Percentiles rank a stretch among this genome's conserved stretches.
Evolutionary conservation across 2,797 vertebrate genomes (phyloP).

Genomic region (Melopsittacus undulatus): DNA sequence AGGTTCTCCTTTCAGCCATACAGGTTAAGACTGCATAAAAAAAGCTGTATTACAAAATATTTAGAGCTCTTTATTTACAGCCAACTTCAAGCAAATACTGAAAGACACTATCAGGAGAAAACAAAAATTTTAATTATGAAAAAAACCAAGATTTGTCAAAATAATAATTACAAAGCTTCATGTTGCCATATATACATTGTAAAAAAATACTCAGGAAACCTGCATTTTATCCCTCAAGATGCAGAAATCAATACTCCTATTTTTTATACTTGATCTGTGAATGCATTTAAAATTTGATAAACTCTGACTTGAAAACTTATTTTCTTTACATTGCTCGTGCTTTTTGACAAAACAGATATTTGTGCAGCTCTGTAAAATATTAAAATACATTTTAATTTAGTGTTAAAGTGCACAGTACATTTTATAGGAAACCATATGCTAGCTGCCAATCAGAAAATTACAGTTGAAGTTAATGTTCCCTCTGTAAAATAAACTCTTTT

Average conservation of each 20-base stretch:
- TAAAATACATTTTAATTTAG: slow-evolving; percentile 77
- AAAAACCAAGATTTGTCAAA: slow-evolving; percentile 76
- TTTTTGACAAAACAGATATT: slow-evolving; percentile 79
- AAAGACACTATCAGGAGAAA: slow-evolving; percentile 72
- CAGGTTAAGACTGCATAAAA: slow-evolving; percentile 54
- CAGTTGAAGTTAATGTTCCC: neutral
- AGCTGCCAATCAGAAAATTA: slow-evolving; percentile 68
- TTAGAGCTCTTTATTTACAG: slow-evolving; percentile 74
- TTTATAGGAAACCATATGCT: slow-evolving; percentile 61
- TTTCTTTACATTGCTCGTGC: slow-evolving; percentile 71
- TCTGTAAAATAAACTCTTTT: neutral
- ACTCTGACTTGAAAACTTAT: slow-evolving; percentile 66
- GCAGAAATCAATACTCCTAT: slow-evolving; percentile 76
- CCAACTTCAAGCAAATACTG: slow-evolving; percentile 69
- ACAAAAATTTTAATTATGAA: slow-evolving; percentile 72
- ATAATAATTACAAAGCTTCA: slow-evolving; percentile 83
- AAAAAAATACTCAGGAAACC: slow-evolving; percentile 78
- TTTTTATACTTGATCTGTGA: slow-evolving; percentile 67
- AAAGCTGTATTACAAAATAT: slow-evolving; percentile 72
- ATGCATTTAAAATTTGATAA: slow-evolving; percentile 63
- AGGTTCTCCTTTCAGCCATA: slow-evolving; percentile 36
- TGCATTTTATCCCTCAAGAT: slow-evolving; percentile 70
- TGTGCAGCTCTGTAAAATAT: slow-evolving; percentile 74
- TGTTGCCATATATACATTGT: slow-evolving; percentile 80
- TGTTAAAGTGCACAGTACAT: slow-evolving; percentile 86